Evolutionary conservation across 2,797 vertebrate species (phyloP).

Genomic region (Syndactyla subalaris): DNA sequence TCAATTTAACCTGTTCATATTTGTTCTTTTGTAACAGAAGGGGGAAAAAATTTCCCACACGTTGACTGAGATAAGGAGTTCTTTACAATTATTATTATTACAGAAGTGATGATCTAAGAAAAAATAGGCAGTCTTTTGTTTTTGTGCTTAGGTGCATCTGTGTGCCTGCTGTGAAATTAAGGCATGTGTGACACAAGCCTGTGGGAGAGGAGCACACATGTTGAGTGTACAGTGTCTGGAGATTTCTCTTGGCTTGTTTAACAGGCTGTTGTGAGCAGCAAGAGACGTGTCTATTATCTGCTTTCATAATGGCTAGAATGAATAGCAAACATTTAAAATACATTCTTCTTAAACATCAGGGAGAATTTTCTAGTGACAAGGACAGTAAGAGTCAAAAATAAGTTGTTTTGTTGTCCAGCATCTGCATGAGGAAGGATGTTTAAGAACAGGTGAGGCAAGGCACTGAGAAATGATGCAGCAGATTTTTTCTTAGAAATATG

Average conservation of each 20-base stretch:
- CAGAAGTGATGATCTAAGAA: not conserved
- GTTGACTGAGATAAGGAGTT: not conserved
- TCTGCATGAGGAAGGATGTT: not conserved
- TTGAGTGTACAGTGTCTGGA: not conserved
- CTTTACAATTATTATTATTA: not conserved
- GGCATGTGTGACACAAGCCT: not conserved
- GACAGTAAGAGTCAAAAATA: not conserved
- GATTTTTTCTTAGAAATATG: not conserved
- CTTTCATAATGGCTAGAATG: not conserved
- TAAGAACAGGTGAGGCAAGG: not conserved
- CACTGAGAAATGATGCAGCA: not conserved
- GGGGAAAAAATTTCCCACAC: not conserved
- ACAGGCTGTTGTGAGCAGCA: not conserved
- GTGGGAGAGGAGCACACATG: accelerated
- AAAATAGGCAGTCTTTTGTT: not conserved
- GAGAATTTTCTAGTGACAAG: not conserved
- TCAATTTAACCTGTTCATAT: not conserved
- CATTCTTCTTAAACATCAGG: not conserved
- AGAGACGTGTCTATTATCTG: not conserved
- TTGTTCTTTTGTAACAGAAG: not conserved
- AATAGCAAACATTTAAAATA: not conserved
- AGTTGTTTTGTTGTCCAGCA: not conserved
- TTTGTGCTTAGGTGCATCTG: not conserved
- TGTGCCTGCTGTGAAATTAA: not conserved
- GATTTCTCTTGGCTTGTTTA: not conserved